Conservation (phyloP, 1,140 invertebrate species). For the Bactericera cockerelli region DNA sequence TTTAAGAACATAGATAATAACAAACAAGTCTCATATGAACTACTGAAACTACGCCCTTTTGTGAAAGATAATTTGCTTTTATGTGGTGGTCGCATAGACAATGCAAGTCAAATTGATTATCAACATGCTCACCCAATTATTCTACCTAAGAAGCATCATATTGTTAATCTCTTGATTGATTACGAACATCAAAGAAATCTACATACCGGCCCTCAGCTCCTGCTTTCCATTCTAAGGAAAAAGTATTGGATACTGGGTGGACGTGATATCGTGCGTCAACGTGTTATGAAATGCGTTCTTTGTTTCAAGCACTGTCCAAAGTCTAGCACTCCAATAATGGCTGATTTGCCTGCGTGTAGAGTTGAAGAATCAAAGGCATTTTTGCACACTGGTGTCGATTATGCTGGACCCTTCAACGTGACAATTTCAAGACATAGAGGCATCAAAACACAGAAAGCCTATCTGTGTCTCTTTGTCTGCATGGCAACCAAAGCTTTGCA, state of each 20-base stretch:
- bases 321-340: not conserved
- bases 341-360: not conserved
- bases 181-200: slow-evolving; percentile 20
- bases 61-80: slow-evolving; percentile 26
- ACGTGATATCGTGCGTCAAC: not conserved
- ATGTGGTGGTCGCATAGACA: slow-evolving; percentile 28
- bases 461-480: slow-evolving; percentile 24
- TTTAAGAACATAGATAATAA: not conserved
- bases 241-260: slow-evolving; percentile 10
- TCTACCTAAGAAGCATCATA: slow-evolving; percentile 21
- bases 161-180: slow-evolving; percentile 22
- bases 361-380: not conserved
- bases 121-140: slow-evolving; percentile 30
- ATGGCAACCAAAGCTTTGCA: slow-evolving; percentile 25
- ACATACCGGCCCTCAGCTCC: slow-evolving; percentile 17
- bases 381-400: slow-evolving; percentile 8
- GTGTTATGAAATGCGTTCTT: slow-evolving; percentile 7
- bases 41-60: slow-evolving; percentile 21
- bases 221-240: not conserved
- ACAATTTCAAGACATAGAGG: not conserved
- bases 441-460: not conserved
- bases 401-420: not conserved
- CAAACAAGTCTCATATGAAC: not conserved
- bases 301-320: slow-evolving; percentile 3
- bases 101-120: slow-evolving; percentile 21